phyloP scores from a whole-genome alignment of 2,888 invertebrate species.

The Kryphioiulus occultus region DNA sequence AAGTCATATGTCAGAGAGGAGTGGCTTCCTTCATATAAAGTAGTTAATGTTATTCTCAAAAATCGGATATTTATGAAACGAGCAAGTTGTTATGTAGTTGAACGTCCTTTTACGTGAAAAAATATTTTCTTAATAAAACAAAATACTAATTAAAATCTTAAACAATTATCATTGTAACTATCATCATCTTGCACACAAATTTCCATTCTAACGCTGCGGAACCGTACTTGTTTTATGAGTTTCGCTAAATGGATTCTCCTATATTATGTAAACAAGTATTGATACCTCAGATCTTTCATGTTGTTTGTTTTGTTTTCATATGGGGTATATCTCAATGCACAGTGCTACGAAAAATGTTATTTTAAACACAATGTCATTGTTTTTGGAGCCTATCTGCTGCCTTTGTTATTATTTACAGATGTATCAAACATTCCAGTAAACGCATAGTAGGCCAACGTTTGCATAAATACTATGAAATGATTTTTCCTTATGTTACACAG shows the following conservation, averaged over 20 bases:
- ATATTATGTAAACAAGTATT: conserved; percentile 14
- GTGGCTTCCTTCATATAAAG: not conserved
- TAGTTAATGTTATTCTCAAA: not conserved
- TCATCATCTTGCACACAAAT: not conserved
- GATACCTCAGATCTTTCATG: conserved; percentile 4
- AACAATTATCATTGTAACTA: not conserved
- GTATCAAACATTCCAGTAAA: not conserved
- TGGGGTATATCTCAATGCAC: not conserved
- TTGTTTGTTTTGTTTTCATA: not conserved
- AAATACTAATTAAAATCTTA: not conserved
- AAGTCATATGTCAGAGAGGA: not conserved
- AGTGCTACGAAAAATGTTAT: not conserved
- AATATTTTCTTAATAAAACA: conserved; percentile 26
- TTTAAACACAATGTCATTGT: not conserved
- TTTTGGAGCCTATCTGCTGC: not conserved
- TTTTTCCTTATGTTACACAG: not conserved
- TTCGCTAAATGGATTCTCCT: not conserved
- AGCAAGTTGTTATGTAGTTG: conserved; percentile 11
- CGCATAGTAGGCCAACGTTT: not conserved
- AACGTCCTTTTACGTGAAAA: not conserved
- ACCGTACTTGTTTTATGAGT: not conserved
- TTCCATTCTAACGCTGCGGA: not conserved
- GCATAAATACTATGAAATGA: not conserved
- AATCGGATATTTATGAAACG: not conserved
- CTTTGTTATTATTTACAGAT: not conserved